A percentile compares a stretch with the other conserved stretches of the same genome.
Conservation (phyloP, 30 jellyfish, hydroid and myxozoan species). For the Calvadosia cruxmelitensis region DNA sequence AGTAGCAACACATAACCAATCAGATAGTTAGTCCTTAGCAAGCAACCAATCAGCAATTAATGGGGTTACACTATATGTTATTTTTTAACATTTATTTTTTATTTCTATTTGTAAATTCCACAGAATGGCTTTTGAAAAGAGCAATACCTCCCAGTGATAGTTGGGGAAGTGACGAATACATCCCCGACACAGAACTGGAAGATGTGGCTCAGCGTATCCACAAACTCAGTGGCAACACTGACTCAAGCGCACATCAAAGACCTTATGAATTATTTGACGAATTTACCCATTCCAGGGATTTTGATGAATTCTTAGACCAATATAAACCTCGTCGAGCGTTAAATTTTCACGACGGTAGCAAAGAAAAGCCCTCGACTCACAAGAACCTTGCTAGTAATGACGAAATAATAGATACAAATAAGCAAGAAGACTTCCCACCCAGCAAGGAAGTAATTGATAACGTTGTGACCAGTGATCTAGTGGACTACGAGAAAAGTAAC, state of each 20-base stretch:
- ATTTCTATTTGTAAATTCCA: too few species aligned
- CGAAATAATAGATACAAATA: not conserved
- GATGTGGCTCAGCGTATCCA: not conserved
- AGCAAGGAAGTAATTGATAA: not conserved
- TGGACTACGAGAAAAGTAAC: not conserved
- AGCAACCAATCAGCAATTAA: too few species aligned
- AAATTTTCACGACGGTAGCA: too few species aligned
- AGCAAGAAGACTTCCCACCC: not conserved
- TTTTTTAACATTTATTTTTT: too few species aligned
- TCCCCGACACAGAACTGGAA: not conserved
- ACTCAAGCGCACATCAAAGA: not conserved
- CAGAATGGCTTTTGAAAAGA: too few species aligned
- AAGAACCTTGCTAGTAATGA: not conserved
- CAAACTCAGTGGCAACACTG: not conserved
- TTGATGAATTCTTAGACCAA: not conserved
- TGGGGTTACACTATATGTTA: not conserved
- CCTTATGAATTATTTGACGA: not conserved
- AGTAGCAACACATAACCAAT: too few species aligned
- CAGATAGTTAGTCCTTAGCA: too few species aligned
- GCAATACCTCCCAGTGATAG: too few species aligned
- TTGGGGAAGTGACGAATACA: too few species aligned
- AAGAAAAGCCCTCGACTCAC: not conserved
- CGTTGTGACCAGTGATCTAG: not conserved
- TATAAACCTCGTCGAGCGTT: too few species aligned
- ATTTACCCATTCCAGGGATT: not conserved